Conservation (phyloP, 2,113 vertebrate genomes). For the Microtus montanus region DNA sequence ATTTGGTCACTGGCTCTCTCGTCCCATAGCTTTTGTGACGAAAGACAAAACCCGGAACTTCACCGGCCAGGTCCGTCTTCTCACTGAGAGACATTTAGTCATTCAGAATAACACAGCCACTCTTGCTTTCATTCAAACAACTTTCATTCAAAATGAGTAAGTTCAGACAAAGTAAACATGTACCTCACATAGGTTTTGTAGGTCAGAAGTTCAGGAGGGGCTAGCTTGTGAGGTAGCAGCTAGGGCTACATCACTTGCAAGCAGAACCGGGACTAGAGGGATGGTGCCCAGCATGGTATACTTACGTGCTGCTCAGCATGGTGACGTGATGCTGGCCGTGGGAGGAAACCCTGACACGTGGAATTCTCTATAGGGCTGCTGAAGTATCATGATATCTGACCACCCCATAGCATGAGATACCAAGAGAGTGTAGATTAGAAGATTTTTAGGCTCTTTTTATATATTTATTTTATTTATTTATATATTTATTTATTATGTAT, state of each 20-base stretch:
- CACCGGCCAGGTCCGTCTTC: background rate
- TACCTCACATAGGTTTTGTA: background rate
- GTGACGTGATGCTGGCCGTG: background rate
- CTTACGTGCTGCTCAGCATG: background rate
- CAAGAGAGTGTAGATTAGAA: background rate
- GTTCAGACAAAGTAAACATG: background rate
- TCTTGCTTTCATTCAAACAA: background rate
- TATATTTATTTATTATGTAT: too few relatives aligned
- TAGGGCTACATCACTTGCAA: background rate
- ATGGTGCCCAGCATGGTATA: background rate
- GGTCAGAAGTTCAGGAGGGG: background rate
- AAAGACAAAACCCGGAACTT: background rate
- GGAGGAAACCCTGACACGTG: background rate
- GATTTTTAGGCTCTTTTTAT: background rate
- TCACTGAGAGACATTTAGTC: background rate
- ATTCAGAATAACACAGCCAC: background rate
- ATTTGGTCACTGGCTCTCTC: background rate
- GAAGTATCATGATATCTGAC: background rate
- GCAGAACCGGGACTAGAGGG: background rate
- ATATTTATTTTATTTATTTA: too few relatives aligned
- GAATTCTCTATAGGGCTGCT: background rate
- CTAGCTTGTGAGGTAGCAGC: background rate
- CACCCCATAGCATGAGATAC: background rate
- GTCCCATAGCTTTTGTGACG: background rate
- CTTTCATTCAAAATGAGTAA: background rate